A percentile compares a stretch with the other conserved stretches of the same genome.
These are phyloP conservation scores for Epiblema foenella DNA, from an alignment of 2,888 invertebrate genomes.

Conservation along the genomic window DNA sequence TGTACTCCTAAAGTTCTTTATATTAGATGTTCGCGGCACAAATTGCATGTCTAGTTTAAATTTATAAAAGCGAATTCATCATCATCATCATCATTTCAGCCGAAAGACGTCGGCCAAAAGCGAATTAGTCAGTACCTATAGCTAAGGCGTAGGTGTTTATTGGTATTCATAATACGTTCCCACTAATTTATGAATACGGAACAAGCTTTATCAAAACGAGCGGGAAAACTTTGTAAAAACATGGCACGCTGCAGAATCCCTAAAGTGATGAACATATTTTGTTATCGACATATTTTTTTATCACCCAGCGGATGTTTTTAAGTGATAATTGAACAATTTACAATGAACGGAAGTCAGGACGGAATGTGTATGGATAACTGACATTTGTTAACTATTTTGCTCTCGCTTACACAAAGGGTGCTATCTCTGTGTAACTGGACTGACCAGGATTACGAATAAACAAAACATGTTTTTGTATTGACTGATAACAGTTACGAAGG, in stretches of 20 bases:
- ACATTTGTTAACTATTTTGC: constrained; percentile 67
- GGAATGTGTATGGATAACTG: constrained; percentile 71
- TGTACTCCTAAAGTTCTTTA: no score
- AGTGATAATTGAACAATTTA: constrained; percentile 58
- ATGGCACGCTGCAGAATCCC: constrained; percentile 15
- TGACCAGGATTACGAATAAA: constrained; percentile 23
- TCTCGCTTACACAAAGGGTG: constrained; percentile 51
- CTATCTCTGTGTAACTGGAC: constrained; percentile 11
- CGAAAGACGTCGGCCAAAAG: no score
- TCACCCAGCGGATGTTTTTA: constrained; percentile 72
- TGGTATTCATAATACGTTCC: not conserved
- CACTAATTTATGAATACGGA: not conserved
- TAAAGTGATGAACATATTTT: constrained; percentile 34
- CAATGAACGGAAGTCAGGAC: constrained; percentile 64
- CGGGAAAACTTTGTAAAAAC: constrained; percentile 13
- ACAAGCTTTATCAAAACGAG: not conserved
- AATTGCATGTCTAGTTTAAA: not conserved
- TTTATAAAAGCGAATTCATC: no score
- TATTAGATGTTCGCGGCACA: no score
- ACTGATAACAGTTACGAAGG: constrained; percentile 5
- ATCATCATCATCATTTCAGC: no score
- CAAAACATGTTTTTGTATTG: constrained; percentile 5
- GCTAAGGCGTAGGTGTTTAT: not conserved
- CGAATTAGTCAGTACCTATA: no score
- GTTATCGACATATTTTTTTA: constrained; percentile 53